phyloP scores from a whole-genome alignment of 2,797 vertebrate genomes.

The Dallia pectoralis region DNA sequence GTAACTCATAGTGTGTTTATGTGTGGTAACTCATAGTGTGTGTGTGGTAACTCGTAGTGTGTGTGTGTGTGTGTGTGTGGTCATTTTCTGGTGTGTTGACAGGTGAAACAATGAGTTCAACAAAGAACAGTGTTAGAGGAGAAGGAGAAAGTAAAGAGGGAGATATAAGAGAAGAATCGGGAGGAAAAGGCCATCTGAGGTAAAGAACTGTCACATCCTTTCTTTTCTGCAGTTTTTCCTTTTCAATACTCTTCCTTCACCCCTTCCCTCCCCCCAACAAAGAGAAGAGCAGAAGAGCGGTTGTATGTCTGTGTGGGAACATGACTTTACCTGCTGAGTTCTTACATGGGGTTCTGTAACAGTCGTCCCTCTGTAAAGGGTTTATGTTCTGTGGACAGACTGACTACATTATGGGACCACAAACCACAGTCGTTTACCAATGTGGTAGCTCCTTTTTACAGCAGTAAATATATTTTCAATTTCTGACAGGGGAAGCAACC shows the following conservation, averaged over 20 bases:
- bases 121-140: conserved; percentile 23
- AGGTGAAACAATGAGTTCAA: conserved; percentile 60
- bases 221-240: too few species aligned
- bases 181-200: neutral
- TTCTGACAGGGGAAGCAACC: too few species aligned
- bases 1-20: neutral
- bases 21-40: neutral
- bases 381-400: too few species aligned
- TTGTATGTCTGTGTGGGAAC: too few species aligned
- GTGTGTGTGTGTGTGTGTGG: neutral
- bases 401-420: too few species aligned
- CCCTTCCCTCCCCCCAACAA: too few species aligned
- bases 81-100: conserved; percentile 21
- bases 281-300: too few species aligned
- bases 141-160: conserved; percentile 20
- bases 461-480: too few species aligned
- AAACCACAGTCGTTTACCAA: too few species aligned
- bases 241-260: too few species aligned
- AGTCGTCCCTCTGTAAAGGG: neutral
- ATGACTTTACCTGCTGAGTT: too few species aligned
- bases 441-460: too few species aligned
- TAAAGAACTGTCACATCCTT: neutral
- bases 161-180: neutral
- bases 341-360: neutral
- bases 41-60: conserved; percentile 29